Percentiles rank a stretch among this genome's conserved stretches.
phyloP scores from a whole-genome alignment of 2,888 invertebrate species.

The Dryocosmus kuriphilus region DNA sequence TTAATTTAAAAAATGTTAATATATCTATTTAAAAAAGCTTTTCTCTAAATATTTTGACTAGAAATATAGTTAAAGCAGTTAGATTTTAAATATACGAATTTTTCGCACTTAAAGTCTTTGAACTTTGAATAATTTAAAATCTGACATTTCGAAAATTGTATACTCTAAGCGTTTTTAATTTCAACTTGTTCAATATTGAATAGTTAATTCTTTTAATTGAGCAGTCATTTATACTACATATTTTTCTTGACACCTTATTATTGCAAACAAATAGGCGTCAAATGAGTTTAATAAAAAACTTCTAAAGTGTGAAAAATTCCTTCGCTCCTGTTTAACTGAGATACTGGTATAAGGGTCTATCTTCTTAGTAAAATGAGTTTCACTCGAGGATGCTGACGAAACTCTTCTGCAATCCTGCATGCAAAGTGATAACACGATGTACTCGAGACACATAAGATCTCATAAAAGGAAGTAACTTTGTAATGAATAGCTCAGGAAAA shows the following conservation, averaged over 20 bases:
- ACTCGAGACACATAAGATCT: neutral
- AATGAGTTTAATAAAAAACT: neutral
- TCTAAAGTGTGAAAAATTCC: neutral
- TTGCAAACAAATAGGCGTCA: neutral
- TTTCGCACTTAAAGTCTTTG: too few relatives aligned
- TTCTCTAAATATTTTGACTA: too few relatives aligned
- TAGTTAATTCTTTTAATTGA: too few relatives aligned
- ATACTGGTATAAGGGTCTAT: neutral
- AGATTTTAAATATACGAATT: too few relatives aligned
- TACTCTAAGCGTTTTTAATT: too few relatives aligned
- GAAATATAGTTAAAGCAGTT: too few relatives aligned
- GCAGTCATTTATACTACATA: too few relatives aligned
- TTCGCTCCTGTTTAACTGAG: neutral
- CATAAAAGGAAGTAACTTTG: neutral
- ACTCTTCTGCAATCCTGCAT: neutral
- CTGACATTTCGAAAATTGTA: too few relatives aligned
- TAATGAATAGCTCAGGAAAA: neutral
- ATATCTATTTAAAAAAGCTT: too few relatives aligned
- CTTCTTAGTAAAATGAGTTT: constrained; percentile 4
- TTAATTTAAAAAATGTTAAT: neutral
- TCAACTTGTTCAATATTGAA: too few relatives aligned
- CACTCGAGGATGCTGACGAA: neutral
- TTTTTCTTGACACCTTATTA: too few relatives aligned
- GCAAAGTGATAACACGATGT: neutral
- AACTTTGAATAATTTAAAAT: too few relatives aligned